phyloP scores from a whole-genome alignment of 2,797 vertebrate genomes.

The Psittacula echo region DNA sequence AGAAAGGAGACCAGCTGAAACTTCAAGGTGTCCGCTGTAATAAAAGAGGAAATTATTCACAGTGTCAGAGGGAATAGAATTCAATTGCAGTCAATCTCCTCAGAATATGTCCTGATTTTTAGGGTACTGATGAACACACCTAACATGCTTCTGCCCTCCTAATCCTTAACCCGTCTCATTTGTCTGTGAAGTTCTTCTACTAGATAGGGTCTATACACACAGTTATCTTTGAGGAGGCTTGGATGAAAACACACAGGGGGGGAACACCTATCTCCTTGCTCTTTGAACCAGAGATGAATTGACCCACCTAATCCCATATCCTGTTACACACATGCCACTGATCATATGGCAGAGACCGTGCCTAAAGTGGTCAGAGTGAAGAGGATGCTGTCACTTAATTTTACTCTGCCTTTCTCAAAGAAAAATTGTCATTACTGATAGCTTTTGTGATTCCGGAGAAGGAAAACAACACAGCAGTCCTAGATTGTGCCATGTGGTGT shows the following conservation, averaged over 20 bases:
- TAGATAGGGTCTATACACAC: background rate
- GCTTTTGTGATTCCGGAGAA: background rate
- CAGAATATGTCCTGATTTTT: background rate
- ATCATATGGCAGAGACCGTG: background rate
- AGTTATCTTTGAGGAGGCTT: background rate
- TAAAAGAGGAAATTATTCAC: background rate
- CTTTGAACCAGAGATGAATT: background rate
- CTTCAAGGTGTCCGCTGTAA: background rate
- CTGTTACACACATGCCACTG: background rate
- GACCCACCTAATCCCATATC: background rate
- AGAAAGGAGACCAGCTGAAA: background rate
- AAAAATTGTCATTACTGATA: background rate
- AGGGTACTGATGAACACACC: background rate
- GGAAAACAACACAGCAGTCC: background rate
- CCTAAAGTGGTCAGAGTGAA: background rate
- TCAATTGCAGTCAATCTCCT: background rate
- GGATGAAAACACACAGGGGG: fast-evolving
- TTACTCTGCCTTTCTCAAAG: background rate
- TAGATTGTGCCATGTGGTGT: background rate
- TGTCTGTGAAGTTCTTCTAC: background rate
- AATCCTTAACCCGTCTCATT: background rate
- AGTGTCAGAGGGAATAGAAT: background rate
- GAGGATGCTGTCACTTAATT: background rate
- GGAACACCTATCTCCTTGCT: background rate
- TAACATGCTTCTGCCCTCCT: background rate